phyloP scores from a whole-genome alignment of 2,888 invertebrate genomes.

The Pandemis corylana region DNA sequence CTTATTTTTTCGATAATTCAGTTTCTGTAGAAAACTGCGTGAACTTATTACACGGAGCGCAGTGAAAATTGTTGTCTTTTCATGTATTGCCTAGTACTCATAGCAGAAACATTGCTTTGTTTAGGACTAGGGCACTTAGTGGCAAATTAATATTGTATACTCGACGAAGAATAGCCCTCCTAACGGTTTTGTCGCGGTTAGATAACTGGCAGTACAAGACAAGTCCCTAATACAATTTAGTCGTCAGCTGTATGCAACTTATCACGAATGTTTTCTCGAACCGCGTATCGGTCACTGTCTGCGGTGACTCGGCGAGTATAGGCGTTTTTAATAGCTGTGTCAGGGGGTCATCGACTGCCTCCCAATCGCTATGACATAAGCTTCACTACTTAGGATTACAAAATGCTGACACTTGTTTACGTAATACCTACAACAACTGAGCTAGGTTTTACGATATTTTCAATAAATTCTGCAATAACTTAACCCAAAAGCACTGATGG shows the following conservation, averaged over 20 bases:
- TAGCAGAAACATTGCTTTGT: too few species aligned
- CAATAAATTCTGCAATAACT: constrained; percentile 52
- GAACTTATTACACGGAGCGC: too few species aligned
- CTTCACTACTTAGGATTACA: constrained; percentile 75
- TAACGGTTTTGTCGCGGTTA: too few species aligned
- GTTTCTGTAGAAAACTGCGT: too few species aligned
- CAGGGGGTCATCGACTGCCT: constrained; percentile 80
- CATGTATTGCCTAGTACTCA: too few species aligned
- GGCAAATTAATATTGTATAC: too few species aligned
- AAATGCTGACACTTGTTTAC: constrained; percentile 78
- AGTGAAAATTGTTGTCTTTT: too few species aligned
- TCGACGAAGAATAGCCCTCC: too few species aligned
- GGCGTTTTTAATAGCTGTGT: constrained; percentile 70
- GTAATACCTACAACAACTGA: constrained; percentile 63
- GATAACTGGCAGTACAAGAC: background rate
- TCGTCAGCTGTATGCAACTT: constrained; percentile 31
- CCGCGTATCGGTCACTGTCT: constrained; percentile 55
- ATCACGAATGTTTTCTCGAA: constrained; percentile 49
- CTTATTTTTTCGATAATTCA: too few species aligned
- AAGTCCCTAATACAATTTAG: constrained; percentile 15
- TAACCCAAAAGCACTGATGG: constrained; percentile 5
- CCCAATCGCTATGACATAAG: constrained; percentile 79
- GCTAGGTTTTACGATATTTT: constrained; percentile 60
- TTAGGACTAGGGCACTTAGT: too few species aligned
- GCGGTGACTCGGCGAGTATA: constrained; percentile 51